Conservation (phyloP, 2,797 vertebrate species). For the Notolabrus celidotus region DNA sequence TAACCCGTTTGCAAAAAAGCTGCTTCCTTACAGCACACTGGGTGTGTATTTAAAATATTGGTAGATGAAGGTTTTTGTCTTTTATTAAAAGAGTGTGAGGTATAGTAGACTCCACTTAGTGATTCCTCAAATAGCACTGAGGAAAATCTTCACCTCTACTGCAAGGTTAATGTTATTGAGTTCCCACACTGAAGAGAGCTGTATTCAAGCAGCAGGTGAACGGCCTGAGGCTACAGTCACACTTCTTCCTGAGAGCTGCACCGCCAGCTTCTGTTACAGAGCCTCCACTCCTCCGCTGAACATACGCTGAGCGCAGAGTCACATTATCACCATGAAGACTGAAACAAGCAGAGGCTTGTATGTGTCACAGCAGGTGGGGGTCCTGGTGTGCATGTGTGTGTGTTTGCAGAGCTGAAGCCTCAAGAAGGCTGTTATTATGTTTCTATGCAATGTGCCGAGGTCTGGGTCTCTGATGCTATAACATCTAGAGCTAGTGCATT, state of each 20-base stretch:
- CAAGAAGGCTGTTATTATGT: not conserved
- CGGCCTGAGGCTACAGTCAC: not conserved
- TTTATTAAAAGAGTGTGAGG: not conserved
- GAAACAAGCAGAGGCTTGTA: not conserved
- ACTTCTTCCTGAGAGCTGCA: not conserved
- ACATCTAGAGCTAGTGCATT: not conserved
- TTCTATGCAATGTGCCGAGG: not conserved
- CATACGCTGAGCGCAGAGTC: not conserved
- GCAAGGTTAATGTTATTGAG: not conserved
- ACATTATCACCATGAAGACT: not conserved
- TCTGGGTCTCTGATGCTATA: not conserved
- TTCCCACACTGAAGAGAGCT: not conserved
- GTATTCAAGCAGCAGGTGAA: slow-evolving; percentile 31
- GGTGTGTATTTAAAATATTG: too few relatives aligned
- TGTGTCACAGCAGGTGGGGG: not conserved
- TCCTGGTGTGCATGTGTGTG: not conserved
- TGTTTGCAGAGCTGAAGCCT: not conserved
- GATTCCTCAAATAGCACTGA: not conserved
- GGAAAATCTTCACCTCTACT: not conserved
- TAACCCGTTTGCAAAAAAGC: too few relatives aligned
- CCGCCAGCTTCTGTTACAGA: slow-evolving; percentile 2
- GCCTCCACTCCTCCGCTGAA: slow-evolving; percentile 1
- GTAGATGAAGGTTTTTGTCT: not conserved
- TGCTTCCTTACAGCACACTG: too few relatives aligned
- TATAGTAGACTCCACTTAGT: not conserved